Conservation (phyloP, 2,888 invertebrate species). For the Rhorus exstirpatorius region DNA sequence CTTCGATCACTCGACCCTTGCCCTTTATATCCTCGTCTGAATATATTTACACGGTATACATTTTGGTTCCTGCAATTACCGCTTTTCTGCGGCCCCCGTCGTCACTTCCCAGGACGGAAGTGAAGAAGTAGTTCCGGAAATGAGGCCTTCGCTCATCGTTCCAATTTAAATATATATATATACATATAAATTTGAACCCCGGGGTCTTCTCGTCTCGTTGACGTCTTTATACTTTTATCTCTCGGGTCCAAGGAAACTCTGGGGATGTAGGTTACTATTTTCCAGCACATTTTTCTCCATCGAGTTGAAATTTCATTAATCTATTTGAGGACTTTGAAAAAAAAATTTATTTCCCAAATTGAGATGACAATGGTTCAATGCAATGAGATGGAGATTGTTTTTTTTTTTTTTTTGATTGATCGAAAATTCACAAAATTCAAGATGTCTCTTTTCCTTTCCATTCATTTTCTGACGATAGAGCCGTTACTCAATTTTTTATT, state of each 20-base stretch:
- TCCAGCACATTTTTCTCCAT: slow-evolving; percentile 25
- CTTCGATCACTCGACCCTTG: slow-evolving; percentile 30
- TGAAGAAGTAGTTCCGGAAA: slow-evolving; percentile 82
- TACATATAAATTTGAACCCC: slow-evolving; percentile 27
- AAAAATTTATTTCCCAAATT: too few relatives aligned
- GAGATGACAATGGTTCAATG: not conserved
- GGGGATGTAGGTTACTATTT: slow-evolving; percentile 56
- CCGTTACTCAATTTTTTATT: too few relatives aligned
- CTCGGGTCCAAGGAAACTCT: slow-evolving; percentile 10
- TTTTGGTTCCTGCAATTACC: slow-evolving; percentile 71
- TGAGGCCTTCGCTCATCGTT: slow-evolving; percentile 77
- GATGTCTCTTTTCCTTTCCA: too few relatives aligned
- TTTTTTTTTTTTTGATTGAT: too few relatives aligned
- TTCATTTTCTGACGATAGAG: too few relatives aligned
- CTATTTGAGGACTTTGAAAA: not conserved
- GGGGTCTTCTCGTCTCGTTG: slow-evolving; percentile 21
- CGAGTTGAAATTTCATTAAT: slow-evolving; percentile 5
- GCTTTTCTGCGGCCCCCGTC: slow-evolving; percentile 54
- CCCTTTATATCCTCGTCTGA: slow-evolving; percentile 24
- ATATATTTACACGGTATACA: slow-evolving; percentile 38
- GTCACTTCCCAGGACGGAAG: slow-evolving; percentile 68
- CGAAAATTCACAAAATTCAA: too few relatives aligned
- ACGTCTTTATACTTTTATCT: slow-evolving; percentile 48
- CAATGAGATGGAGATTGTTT: too few relatives aligned
- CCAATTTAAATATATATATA: slow-evolving; percentile 20